These are phyloP conservation scores for Colinus virginianus DNA, from an alignment of 2,113 vertebrate species.

Conservation along the genomic window DNA sequence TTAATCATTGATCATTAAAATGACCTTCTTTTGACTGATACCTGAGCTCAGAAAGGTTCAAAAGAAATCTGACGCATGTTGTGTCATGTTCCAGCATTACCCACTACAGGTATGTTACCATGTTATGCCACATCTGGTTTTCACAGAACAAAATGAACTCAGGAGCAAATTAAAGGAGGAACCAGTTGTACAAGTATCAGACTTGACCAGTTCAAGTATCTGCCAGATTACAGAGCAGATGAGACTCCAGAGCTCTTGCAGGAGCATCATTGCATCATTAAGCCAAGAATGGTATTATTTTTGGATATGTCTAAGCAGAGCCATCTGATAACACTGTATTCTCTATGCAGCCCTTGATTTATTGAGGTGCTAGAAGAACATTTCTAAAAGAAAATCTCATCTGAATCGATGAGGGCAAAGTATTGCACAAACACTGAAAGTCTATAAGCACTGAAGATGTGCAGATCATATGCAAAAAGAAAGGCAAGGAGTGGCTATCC, in stretches of 20 bases:
- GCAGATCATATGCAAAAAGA: neutral
- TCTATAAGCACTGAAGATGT: neutral
- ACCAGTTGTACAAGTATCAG: neutral
- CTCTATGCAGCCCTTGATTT: neutral
- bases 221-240: neutral
- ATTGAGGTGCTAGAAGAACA: neutral
- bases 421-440: neutral
- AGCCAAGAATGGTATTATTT: neutral
- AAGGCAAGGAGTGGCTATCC: neutral
- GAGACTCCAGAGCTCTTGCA: neutral
- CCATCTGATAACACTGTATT: neutral
- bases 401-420: neutral
- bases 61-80: slow-evolving; percentile 80
- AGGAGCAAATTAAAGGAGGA: slow-evolving; percentile 52
- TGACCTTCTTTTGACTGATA: slow-evolving; percentile 83
- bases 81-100: slow-evolving; percentile 75
- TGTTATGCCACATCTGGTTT: slow-evolving; percentile 69
- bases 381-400: neutral
- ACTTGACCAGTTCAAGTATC: slow-evolving; percentile 23
- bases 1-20: slow-evolving; percentile 85
- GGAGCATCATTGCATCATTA: neutral
- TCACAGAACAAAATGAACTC: slow-evolving; percentile 38
- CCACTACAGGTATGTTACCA: slow-evolving; percentile 57
- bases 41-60: slow-evolving; percentile 72
- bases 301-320: neutral